Evolutionary conservation across 2,888 invertebrate species (phyloP).

Genomic region (Noctua fimbriata): DNA sequence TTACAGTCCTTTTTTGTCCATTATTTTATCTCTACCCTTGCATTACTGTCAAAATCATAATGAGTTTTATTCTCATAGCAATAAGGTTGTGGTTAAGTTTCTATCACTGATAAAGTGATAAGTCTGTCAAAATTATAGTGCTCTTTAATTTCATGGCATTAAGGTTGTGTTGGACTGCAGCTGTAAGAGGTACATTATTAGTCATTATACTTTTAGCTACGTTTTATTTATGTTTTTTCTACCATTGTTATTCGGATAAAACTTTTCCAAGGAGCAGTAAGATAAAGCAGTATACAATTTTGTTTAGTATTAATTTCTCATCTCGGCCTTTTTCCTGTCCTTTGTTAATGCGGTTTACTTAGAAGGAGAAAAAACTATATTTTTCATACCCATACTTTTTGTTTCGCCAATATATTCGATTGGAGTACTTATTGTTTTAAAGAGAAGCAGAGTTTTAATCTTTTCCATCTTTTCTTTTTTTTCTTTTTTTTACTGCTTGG

Average conservation of each 20-base stretch:
- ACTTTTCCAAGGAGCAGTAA: constrained; percentile 24
- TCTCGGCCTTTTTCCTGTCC: background rate
- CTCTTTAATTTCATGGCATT: background rate
- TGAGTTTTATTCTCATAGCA: background rate
- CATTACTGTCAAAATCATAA: background rate
- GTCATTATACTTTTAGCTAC: background rate
- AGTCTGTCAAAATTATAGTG: background rate
- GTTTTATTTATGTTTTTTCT: constrained; percentile 37
- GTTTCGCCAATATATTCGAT: background rate
- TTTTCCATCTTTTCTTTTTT: too few species aligned
- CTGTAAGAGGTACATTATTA: background rate
- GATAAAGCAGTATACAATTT: background rate
- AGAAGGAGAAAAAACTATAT: background rate
- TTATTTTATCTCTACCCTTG: background rate
- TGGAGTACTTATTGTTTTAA: background rate
- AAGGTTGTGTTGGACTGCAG: background rate
- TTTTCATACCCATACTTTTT: background rate
- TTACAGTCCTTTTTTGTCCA: background rate
- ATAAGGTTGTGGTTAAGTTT: background rate
- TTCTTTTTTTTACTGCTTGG: too few species aligned
- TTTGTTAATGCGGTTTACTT: background rate
- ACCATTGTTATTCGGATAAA: constrained; percentile 30
- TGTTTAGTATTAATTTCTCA: constrained; percentile 1
- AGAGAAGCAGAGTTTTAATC: background rate
- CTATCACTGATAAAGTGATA: background rate